Evolutionary conservation across 2,888 invertebrate genomes (phyloP).

Genomic region (Ichneumon xanthorius): DNA sequence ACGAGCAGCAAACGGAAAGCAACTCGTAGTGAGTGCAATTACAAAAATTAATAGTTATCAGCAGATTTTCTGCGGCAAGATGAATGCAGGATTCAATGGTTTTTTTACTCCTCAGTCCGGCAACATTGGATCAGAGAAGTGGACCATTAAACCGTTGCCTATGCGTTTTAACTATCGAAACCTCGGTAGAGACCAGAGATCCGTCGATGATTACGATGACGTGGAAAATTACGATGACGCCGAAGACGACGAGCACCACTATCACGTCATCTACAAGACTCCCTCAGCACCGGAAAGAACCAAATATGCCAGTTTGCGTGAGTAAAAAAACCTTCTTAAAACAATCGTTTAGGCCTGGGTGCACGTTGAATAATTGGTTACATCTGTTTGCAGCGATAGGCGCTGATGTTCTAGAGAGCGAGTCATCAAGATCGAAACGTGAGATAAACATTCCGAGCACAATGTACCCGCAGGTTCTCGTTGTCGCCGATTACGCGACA

Average conservation of each 20-base stretch:
- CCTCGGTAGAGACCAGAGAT: constrained; percentile 1
- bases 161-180: constrained; percentile 41
- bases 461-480: too few species aligned
- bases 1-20: constrained; percentile 19
- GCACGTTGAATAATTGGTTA: not conserved
- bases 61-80: not conserved
- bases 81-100: not conserved
- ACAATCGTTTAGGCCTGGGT: not conserved
- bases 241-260: constrained; percentile 38
- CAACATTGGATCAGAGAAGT: constrained; percentile 19
- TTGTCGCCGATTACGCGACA: not conserved
- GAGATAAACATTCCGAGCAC: too few species aligned
- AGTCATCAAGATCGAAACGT: too few species aligned
- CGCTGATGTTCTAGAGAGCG: too few species aligned
- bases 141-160: constrained; percentile 46
- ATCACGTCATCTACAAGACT: constrained; percentile 9
- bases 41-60: not conserved
- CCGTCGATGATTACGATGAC: constrained; percentile 5
- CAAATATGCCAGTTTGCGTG: not conserved
- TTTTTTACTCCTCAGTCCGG: constrained; percentile 42
- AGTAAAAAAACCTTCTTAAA: not conserved
- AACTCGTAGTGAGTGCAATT: constrained; percentile 41
- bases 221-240: not conserved
- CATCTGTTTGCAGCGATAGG: too few species aligned
- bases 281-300: not conserved